Evolutionary conservation across 2,888 invertebrate species (phyloP).

Genomic region (Sarcophaga subvicina): DNA sequence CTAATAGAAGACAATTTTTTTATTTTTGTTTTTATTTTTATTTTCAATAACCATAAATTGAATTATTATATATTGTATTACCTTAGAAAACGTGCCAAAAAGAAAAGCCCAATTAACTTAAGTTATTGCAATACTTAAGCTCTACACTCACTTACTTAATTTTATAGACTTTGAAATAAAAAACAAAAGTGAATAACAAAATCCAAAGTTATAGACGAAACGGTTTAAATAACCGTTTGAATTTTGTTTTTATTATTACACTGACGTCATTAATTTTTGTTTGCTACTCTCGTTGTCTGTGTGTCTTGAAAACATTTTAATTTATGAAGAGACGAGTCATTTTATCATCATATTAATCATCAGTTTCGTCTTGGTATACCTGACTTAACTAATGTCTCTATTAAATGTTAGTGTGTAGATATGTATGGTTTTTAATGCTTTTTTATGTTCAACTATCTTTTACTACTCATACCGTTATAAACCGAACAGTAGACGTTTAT

Average conservation of each 20-base stretch:
- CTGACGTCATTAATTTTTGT: conserved; percentile 56
- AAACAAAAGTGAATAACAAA: neutral
- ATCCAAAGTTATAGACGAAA: conserved; percentile 10
- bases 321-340: conserved; percentile 26
- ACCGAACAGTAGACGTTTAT: neutral
- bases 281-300: neutral
- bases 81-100: conserved; percentile 76
- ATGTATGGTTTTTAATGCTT: neutral
- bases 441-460: conserved; percentile 11
- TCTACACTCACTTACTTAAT: neutral
- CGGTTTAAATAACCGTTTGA: conserved; percentile 44
- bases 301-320: conserved; percentile 7
- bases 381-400: conserved; percentile 7
- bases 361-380: conserved; percentile 22
- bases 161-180: neutral
- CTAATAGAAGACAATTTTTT: conserved; percentile 29
- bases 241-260: neutral
- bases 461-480: conserved; percentile 27
- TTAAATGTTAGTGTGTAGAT: neutral
- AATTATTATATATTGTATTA: conserved; percentile 72
- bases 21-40: neutral
- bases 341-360: conserved; percentile 59
- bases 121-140: neutral
- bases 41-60: conserved; percentile 22
- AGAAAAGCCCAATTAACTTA: neutral